These are phyloP conservation scores for Agonopterix subpropinquella DNA, from an alignment of 2,888 invertebrate genomes.

Conservation along the genomic window DNA sequence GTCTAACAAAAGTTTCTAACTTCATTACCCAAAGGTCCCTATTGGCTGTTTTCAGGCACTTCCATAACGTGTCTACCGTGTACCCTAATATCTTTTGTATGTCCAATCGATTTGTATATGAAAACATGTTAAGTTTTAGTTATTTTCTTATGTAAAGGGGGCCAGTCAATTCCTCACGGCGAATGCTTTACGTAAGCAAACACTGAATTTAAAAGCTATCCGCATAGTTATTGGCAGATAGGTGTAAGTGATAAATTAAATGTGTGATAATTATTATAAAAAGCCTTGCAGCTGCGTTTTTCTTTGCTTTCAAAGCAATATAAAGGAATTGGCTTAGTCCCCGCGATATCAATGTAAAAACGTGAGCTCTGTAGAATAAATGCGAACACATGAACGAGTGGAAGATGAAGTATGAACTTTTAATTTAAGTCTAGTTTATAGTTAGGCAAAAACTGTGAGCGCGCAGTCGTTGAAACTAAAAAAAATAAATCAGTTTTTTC, in stretches of 20 bases:
- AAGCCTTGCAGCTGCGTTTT: slow-evolving; percentile 50
- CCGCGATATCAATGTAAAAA: slow-evolving; percentile 61
- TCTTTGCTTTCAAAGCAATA: slow-evolving; percentile 31
- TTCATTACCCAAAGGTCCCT: slow-evolving; percentile 4
- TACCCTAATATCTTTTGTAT: slow-evolving; percentile 36
- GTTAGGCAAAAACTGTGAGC: slow-evolving; percentile 69
- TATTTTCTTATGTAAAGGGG: slow-evolving; percentile 54
- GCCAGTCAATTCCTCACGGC: slow-evolving; percentile 58
- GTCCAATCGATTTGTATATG: slow-evolving; percentile 56
- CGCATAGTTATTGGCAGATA: slow-evolving; percentile 25
- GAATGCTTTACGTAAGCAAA: slow-evolving; percentile 16
- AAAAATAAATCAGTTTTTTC: slow-evolving; percentile 41
- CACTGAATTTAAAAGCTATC: slow-evolving; percentile 24
- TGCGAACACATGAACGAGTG: slow-evolving; percentile 49
- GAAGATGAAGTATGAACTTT: slow-evolving; percentile 30
- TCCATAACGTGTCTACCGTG: slow-evolving; percentile 30
- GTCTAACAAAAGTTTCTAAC: slow-evolving; percentile 9
- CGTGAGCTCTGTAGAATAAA: slow-evolving; percentile 54
- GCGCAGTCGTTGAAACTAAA: slow-evolving; percentile 38
- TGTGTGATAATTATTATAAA: slow-evolving; percentile 54
- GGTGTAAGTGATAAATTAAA: slow-evolving; percentile 25
- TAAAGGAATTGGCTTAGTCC: slow-evolving; percentile 62
- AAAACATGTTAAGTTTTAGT: slow-evolving; percentile 58
- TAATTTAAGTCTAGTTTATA: slow-evolving; percentile 68
- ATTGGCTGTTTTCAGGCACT: slow-evolving; percentile 36